phyloP scores from a whole-genome alignment of 2,113 vertebrate species.

The Ailuropoda melanoleuca region DNA sequence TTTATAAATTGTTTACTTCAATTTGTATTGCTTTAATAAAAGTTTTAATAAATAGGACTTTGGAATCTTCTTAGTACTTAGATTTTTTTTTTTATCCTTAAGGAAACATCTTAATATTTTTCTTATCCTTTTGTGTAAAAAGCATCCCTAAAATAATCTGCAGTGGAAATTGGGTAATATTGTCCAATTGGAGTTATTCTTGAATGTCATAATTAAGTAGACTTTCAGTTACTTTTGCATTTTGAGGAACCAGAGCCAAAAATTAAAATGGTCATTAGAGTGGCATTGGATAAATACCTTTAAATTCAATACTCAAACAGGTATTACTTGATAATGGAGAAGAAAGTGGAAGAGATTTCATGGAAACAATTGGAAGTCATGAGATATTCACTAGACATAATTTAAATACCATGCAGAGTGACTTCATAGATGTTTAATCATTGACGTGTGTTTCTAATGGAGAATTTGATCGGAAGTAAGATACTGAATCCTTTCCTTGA shows the following conservation, averaged over 20 bases:
- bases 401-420: constrained; percentile 22
- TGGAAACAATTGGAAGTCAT: constrained; percentile 8
- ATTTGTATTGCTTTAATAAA: constrained; percentile 18
- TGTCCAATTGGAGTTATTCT: not conserved
- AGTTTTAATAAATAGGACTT: not conserved
- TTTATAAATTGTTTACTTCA: not conserved
- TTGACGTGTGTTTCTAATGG: constrained; percentile 12
- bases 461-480: constrained; percentile 45
- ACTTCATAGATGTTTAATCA: constrained; percentile 23
- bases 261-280: not conserved
- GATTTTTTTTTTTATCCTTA: not conserved
- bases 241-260: not conserved
- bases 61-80: not conserved
- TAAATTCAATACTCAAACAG: not conserved
- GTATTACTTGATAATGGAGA: not conserved
- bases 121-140: constrained; percentile 2
- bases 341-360: constrained; percentile 1
- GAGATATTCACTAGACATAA: constrained; percentile 12
- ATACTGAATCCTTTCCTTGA: constrained; percentile 9
- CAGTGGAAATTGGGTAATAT: not conserved
- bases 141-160: not conserved
- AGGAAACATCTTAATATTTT: not conserved
- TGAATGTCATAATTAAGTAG: not conserved
- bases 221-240: not conserved
- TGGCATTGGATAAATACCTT: not conserved